Base-by-base conservation (phyloP, 2,888 invertebrate species). In the Furcula furcula region DNA sequence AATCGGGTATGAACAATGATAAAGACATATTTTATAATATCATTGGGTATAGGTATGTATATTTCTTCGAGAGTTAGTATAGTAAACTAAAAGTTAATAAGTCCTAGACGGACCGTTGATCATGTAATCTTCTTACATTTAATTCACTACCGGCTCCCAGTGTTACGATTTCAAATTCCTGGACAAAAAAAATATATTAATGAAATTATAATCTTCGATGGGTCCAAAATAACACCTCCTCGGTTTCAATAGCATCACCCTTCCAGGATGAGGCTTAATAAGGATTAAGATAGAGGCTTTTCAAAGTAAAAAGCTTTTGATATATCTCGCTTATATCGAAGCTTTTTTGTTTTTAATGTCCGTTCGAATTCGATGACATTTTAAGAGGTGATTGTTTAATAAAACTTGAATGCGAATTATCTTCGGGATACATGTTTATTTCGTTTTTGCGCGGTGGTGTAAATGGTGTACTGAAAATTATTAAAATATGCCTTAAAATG, bases 221-320 rank as follows among this genome's bases (percentile, higher is more conserved):
- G 67, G 62, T 59, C 76, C 76, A 70, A 76, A 81, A 79, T 84
- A 84, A 86, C 87, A 86, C 85, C 78, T 82, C 68, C 66, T 63
- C 53, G 64, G 65, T 72, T 69, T 78, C 76, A 76, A 79, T 71
- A 63, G 68, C 73, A 55, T 68, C 73, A 76, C 78, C 79, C 79
- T 76, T 61, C 63, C 69, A 62, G 67, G 76, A 76, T 67, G 72
- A 71, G 70, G 75, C 76, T 86, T 85, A 85, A 79, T 79, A 80
- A 78, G 83, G 86, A 85, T 87, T 87, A 85, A 86, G 85, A 86
- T 86, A 86, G 62, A 73, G 70, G 69, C 71, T 76, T 80, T 77
- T 81, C 65, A 69, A 76, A 66, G 75, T 83, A 85, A 86, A 86
- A 81, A 79, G 79, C 78, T 85, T 85, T 84, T 71, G 68, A 76